Evolutionary conservation across 2,113 vertebrate genomes (phyloP).

Genomic region (Campylorhamphus procurvoides): DNA sequence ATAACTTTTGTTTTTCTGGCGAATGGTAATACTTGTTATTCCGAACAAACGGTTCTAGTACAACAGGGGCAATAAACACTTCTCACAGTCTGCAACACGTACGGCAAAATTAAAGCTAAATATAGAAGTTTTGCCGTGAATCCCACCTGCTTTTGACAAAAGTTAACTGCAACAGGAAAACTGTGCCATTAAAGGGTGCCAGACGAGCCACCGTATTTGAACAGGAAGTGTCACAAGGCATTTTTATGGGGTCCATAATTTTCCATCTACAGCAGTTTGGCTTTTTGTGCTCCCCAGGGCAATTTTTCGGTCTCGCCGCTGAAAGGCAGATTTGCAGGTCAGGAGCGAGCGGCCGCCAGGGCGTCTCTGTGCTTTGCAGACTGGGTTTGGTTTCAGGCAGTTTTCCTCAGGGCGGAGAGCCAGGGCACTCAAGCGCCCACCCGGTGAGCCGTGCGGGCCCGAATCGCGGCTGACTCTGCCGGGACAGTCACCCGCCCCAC

Average conservation of each 20-base stretch:
- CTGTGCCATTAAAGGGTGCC: neutral
- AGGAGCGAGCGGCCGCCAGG: neutral
- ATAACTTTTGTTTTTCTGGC: neutral
- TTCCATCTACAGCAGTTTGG: fast-evolving
- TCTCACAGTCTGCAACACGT: neutral
- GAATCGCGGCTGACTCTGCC: neutral
- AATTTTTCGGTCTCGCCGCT: neutral
- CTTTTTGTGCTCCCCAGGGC: neutral
- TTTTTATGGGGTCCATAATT: fast-evolving
- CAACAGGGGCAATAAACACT: neutral
- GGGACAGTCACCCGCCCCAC: fast-evolving
- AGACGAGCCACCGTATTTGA: fast-evolving
- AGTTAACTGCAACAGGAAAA: neutral
- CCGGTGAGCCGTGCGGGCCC: fast-evolving
- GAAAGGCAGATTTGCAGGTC: neutral
- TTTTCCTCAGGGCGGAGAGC: too few species aligned
- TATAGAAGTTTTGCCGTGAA: neutral
- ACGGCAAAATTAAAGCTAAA: neutral
- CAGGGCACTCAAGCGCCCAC: neutral
- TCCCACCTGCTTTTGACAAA: neutral
- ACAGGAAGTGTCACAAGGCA: fast-evolving
- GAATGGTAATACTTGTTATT: neutral
- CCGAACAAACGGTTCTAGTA: neutral
- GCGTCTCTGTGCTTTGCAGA: neutral
- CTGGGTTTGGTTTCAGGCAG: neutral